A percentile compares a stretch with the other conserved stretches of the same genome.
Evolutionary conservation across 2,113 vertebrate species (phyloP).

Genomic region (Leucoraja erinaceus): DNA sequence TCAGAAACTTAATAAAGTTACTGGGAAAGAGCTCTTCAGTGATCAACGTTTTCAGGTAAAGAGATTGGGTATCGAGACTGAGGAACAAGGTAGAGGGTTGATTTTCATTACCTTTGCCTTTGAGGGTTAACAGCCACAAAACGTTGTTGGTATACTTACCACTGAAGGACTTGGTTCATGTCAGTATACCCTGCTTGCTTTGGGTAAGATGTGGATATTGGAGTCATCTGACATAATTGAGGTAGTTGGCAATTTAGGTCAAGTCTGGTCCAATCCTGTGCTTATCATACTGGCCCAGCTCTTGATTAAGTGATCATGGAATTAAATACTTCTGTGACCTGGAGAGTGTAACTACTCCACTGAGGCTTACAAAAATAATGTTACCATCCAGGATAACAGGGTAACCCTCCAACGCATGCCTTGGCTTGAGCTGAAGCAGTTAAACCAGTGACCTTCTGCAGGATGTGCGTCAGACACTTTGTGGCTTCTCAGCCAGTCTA

Average conservation of each 20-base stretch:
- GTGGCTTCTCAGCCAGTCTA: too few relatives aligned
- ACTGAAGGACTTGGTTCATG: neutral
- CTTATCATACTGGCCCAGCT: neutral
- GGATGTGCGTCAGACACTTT: neutral
- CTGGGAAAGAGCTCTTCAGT: conserved; percentile 60
- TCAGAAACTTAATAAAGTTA: conserved; percentile 64
- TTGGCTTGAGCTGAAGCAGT: neutral
- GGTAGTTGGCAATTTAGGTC: neutral
- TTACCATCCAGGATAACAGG: neutral
- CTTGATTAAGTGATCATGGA: neutral
- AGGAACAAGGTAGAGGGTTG: neutral
- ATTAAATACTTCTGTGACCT: neutral
- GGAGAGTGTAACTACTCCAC: neutral
- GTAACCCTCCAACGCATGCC: too few relatives aligned
- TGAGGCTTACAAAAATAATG: neutral
- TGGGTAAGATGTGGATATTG: neutral
- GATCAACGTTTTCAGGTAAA: conserved; percentile 65
- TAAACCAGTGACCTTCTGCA: neutral
- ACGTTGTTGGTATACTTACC: neutral
- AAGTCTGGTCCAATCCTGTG: too few relatives aligned
- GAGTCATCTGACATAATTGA: neutral
- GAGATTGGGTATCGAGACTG: neutral
- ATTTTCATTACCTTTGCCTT: neutral
- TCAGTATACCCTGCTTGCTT: neutral
- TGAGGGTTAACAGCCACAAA: neutral